Conservation (phyloP, 35 echinoderm and acorn worm genomes). For the Heliocidaris tuberculata region DNA sequence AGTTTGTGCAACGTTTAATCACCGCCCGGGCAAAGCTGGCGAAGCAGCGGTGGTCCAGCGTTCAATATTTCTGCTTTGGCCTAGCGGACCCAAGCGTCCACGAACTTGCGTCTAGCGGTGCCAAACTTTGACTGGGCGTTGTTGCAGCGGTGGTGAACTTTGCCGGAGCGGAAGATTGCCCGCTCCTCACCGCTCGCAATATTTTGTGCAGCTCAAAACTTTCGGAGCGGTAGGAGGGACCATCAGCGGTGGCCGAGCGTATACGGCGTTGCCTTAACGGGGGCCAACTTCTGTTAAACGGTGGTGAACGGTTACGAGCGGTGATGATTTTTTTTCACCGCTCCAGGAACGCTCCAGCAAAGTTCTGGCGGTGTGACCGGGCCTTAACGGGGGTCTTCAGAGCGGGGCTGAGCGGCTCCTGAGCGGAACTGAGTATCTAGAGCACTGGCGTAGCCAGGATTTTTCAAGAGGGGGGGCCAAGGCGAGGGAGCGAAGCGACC, state of each 20-base stretch:
- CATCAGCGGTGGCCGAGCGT: slow-evolving; percentile 41
- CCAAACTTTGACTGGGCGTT: slow-evolving; percentile 39
- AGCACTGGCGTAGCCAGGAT: no score
- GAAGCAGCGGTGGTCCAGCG: slow-evolving; percentile 17
- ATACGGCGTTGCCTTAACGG: slow-evolving; percentile 39
- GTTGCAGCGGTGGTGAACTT: slow-evolving; percentile 13
- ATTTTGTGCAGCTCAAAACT: slow-evolving; percentile 14
- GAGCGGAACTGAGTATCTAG: no score
- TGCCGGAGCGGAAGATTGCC: no score
- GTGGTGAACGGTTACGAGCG: slow-evolving; percentile 33
- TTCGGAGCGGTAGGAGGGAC: slow-evolving; percentile 32
- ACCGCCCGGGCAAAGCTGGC: slow-evolving; percentile 25
- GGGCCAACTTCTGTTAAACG: slow-evolving; percentile 28
- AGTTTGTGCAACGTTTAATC: slow-evolving; percentile 40
- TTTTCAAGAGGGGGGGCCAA: no score
- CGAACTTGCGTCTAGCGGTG: slow-evolving; percentile 28
- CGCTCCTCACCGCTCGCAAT: not conserved
- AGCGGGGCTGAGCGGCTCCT: no score
- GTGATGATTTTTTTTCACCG: slow-evolving; percentile 7
- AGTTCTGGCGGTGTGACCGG: not conserved
- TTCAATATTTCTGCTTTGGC: slow-evolving; percentile 34
- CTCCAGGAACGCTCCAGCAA: not conserved
- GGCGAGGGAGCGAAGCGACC: no score
- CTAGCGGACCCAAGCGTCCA: slow-evolving; percentile 36
- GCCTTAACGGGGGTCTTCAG: no score